These are phyloP conservation scores for Microctonus aethiopoides DNA, from an alignment of 2,888 invertebrate genomes.

Conservation along the genomic window DNA sequence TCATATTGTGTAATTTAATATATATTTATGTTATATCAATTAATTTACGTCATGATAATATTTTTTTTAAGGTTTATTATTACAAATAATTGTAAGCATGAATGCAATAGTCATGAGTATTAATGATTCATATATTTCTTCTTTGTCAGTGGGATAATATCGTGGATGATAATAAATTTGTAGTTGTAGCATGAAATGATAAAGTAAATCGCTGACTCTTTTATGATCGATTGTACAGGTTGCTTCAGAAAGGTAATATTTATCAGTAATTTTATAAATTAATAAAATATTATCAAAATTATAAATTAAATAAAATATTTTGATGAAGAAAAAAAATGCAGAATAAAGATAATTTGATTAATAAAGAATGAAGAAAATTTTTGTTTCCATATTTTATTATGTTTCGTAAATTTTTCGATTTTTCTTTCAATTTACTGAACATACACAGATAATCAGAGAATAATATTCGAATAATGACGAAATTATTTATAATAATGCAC, in stretches of 20 bases:
- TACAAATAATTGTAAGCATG: not conserved
- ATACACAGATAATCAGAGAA: no score
- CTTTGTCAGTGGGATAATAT: not conserved
- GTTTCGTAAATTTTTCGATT: conserved; percentile 14
- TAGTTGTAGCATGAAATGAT: not conserved
- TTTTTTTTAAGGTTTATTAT: not conserved
- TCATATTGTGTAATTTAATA: no score
- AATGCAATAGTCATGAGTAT: not conserved
- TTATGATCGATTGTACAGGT: not conserved
- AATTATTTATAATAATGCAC: not conserved
- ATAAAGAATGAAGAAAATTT: not conserved
- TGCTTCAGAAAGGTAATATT: no score
- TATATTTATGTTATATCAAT: not conserved
- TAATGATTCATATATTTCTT: not conserved
- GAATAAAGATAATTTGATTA: not conserved
- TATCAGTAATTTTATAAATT: no score
- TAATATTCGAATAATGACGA: not conserved
- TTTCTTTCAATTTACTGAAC: conserved; percentile 5
- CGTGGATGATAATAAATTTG: not conserved
- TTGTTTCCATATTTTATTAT: not conserved
- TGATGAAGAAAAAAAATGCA: not conserved
- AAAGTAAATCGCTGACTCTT: not conserved
- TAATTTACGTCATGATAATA: not conserved
- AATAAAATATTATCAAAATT: no score
- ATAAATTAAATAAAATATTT: no score